Evolutionary conservation across 2,113 vertebrate species (phyloP), one percentile per base, ranked within the genome.

Genomic region (Strigops habroptila): DNA sequence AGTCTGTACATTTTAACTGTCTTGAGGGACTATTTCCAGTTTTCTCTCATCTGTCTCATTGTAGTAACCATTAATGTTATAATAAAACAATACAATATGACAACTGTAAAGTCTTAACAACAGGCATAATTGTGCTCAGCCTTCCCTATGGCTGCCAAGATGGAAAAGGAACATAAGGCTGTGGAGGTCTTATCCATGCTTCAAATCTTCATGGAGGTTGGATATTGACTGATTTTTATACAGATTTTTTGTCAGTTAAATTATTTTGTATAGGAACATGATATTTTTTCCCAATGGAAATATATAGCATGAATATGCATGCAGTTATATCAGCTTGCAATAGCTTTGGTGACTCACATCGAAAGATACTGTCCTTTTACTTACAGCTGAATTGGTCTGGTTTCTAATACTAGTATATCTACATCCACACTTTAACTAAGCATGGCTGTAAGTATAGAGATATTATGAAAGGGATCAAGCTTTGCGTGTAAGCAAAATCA

Each of bases 21-120:
- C 85, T 96, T 75, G 52, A 83, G 92, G 82, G 90, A 91, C 84
- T 88, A 74, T 93, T 92, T 95, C 87, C 35, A 70, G 16, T 85
- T 91, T 60, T 27, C 31, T 93, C 49, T 95, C 69, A 51, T 89
- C 90, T 93, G 69, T 88, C 57, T 95, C 52, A 53, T 67, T 86
- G 79, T 74, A 86, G 73, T 71, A 91, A 88, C 1, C 7, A 28
- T 93, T 90, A 92, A 82, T 64, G 85, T 95, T 93, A 62, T 84
- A 93, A 80, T 85, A 90, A 91, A 68, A 86, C 64, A 88, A 90
- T 82, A n/a, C 25, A 63, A 16, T 67, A 83, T 80, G 82, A 90
- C 88, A 95, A 68, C 76, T 3, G 0, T 84, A 86, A 90, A 82
- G 30, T 84, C 90, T 71, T 82, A 94, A 90, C 82, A 78, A 75